Conservation (phyloP, 2,113 vertebrate genomes). For the Lagopus leucura region DNA sequence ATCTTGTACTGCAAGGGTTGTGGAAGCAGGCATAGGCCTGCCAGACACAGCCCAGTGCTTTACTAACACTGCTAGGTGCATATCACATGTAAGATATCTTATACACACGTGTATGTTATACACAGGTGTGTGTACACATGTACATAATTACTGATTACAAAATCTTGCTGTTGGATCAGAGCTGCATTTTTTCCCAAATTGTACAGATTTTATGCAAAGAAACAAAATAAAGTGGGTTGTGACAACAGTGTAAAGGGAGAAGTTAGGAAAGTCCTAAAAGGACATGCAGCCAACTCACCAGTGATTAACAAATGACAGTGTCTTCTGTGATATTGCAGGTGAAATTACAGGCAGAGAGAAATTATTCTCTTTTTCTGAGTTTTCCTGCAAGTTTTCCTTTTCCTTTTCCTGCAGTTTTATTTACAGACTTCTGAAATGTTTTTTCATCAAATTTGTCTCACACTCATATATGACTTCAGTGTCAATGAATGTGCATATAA, state of each 20-base stretch:
- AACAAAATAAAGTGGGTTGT: neutral
- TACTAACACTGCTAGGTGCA: neutral
- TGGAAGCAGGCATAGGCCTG: neutral
- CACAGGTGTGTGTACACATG: neutral
- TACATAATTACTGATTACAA: neutral
- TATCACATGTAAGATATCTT: neutral
- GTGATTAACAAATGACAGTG: neutral
- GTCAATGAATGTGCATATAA: slow-evolving; percentile 26
- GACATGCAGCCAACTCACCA: neutral
- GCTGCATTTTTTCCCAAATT: neutral
- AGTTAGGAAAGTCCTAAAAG: neutral
- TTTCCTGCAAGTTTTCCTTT: too few relatives aligned
- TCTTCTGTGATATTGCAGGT: neutral
- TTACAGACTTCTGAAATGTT: slow-evolving; percentile 1
- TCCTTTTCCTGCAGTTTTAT: slow-evolving; percentile 10
- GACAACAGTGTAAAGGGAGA: neutral
- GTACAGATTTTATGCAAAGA: neutral
- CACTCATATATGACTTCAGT: slow-evolving; percentile 19
- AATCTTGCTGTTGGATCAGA: neutral
- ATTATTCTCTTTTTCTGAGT: neutral
- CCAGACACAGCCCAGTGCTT: neutral
- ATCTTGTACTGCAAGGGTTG: neutral
- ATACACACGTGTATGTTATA: neutral
- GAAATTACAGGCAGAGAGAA: neutral
- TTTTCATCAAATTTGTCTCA: slow-evolving; percentile 28